A percentile compares a stretch with the other conserved stretches of the same genome.
Evolutionary conservation across 2,888 invertebrate species (phyloP).

Genomic region (Myopa testacea): DNA sequence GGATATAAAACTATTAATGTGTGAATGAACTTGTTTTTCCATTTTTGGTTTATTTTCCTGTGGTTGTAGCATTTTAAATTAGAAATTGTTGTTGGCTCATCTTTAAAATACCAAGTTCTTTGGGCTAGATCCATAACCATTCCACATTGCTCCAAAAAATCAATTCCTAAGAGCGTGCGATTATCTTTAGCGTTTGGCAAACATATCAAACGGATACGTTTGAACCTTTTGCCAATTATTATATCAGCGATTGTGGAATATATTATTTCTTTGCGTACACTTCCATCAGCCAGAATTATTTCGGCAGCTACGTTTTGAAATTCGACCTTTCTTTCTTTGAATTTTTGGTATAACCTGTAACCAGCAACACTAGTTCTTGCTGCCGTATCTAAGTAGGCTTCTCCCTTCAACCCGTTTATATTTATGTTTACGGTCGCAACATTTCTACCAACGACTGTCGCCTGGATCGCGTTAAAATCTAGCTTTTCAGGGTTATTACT

Average conservation of each 20-base stretch:
- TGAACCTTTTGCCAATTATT: too few species aligned
- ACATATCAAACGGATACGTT: too few species aligned
- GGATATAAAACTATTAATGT: too few species aligned
- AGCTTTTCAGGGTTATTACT: not conserved
- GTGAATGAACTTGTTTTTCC: too few species aligned
- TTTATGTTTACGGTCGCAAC: constrained; percentile 7
- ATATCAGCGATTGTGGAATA: too few species aligned
- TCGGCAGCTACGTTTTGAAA: too few species aligned
- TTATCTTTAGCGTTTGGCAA: constrained; percentile 37
- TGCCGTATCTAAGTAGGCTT: too few species aligned
- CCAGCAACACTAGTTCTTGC: too few species aligned
- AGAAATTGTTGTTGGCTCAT: constrained; percentile 38
- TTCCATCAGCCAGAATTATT: too few species aligned
- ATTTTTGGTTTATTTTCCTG: not conserved
- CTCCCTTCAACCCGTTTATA: constrained; percentile 4
- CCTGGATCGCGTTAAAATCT: constrained; percentile 4
- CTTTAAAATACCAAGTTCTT: constrained; percentile 45
- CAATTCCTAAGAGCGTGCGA: constrained; percentile 35
- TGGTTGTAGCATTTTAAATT: constrained; percentile 19
- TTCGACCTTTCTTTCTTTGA: too few species aligned
- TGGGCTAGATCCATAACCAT: constrained; percentile 40
- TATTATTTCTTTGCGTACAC: too few species aligned
- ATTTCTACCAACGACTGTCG: not conserved
- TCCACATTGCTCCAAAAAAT: constrained; percentile 35
- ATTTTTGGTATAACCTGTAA: too few species aligned